These are phyloP conservation scores for Gymnocephalus cernua DNA, from an alignment of 2,113 vertebrate species.

Conservation along the genomic window DNA sequence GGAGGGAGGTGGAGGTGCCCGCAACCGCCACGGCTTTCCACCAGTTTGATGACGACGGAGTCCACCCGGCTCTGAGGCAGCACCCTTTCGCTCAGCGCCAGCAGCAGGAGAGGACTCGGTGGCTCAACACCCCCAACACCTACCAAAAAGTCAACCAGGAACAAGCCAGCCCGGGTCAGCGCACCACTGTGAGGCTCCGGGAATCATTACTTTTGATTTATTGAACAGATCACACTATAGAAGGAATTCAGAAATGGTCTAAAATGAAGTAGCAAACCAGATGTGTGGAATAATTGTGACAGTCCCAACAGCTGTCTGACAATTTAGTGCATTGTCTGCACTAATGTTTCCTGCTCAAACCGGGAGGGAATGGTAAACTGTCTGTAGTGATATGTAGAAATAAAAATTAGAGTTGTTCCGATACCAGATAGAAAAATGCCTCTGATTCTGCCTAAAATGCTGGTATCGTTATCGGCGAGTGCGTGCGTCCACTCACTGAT, in stretches of 20 bases:
- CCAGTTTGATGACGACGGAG: conserved; percentile 88
- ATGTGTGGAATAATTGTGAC: not conserved
- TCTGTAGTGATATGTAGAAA: not conserved
- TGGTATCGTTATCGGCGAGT: no score
- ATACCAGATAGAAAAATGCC: no score
- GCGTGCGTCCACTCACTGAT: no score
- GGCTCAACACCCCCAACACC: conserved; percentile 98
- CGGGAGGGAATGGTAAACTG: not conserved
- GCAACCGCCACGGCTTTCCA: conserved; percentile 92
- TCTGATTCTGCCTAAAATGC: no score
- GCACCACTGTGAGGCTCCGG: conserved; percentile 87
- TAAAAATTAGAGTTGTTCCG: not conserved
- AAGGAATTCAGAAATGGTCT: not conserved
- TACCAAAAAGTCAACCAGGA: conserved; percentile 94
- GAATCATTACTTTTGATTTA: not conserved
- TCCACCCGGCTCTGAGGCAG: conserved; percentile 80
- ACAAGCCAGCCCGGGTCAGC: conserved; percentile 86
- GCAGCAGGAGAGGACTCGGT: conserved; percentile 96
- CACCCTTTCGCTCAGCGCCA: conserved; percentile 92
- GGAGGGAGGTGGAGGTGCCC: conserved; percentile 94
- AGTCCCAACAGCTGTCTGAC: not conserved
- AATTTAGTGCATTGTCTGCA: not conserved
- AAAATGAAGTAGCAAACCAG: not conserved
- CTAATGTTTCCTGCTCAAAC: not conserved
- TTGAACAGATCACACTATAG: not conserved